Base-by-base conservation (phyloP, 2,797 vertebrate genomes). In the Anguilla marmorata region DNA sequence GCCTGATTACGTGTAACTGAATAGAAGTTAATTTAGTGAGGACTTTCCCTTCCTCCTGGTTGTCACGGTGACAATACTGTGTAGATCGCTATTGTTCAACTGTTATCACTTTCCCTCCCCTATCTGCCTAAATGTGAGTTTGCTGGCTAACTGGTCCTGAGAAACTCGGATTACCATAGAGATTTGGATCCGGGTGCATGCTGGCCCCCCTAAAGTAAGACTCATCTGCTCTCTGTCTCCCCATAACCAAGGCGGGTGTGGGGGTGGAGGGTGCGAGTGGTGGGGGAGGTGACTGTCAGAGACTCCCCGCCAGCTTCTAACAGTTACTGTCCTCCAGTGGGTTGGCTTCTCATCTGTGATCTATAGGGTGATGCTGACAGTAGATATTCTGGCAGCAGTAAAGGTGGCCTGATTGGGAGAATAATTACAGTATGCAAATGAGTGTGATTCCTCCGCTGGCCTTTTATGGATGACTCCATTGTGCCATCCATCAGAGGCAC, bases 371-470 rank as follows among this genome's bases (percentile, higher is more conserved):
- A 94, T 94, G 95, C 95, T 96, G 96, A 96, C 96, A 95, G 96
- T 95, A 96, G 96, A 95, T 96, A 96, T 96, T 95, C 95, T 95
- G 95, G 93, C 94, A 95, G 96, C 95, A 95, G 95, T 96, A 96
- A 96, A 97, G 95, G 95, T 96, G 96, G 95, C 95, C 96, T 95
- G 95, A 95, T 95, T 95, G 95, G 94, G 94, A 96, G 96, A 96
- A 96, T 97, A 96, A 97, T 97, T 96, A 97, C 95, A 93, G 94
- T 96, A 97, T 97, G 96, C 95, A 97, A 97, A 97, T 97, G 94
- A 95, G 87, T 93, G 93, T 95, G 96, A 95, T 96, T 96, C 95
- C 94, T 95, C 88, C 92, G 94, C 94, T 95, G 95, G 94, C 95
- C 96, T 96, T 96, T 96, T 96, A 96, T 96, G 94, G 95, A 96